Conservation (phyloP, 35 echinoderm and acorn worm species). For the Acanthaster planci region DNA sequence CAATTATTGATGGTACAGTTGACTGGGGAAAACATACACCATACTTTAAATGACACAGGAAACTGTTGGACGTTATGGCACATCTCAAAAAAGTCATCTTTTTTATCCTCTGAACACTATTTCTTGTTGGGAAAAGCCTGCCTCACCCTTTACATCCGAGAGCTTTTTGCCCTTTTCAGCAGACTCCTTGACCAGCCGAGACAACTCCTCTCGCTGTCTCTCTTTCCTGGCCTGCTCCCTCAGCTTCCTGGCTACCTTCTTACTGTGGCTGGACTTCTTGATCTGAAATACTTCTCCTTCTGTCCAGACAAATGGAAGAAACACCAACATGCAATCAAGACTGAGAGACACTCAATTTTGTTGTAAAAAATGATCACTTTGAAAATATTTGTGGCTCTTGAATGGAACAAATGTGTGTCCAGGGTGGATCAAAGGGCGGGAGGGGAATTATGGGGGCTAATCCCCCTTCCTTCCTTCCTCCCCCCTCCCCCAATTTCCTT, state of each 20-base stretch:
- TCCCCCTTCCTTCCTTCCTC: no score
- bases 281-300: slow-evolving; percentile 83
- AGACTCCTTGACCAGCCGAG: not conserved
- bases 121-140: no score
- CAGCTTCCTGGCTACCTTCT: slow-evolving; percentile 77
- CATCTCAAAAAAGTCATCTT: no score
- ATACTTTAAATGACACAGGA: no score
- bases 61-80: not conserved
- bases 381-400: not conserved
- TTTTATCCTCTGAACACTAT: no score
- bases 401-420: no score
- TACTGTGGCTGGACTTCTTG: slow-evolving; percentile 86
- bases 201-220: slow-evolving; percentile 3
- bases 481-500: no score
- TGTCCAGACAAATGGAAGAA: not conserved
- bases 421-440: no score
- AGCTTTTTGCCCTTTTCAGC: not conserved
- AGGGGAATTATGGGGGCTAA: no score
- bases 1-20: no score
- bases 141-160: not conserved
- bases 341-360: not conserved
- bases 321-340: not conserved
- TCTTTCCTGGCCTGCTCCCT: slow-evolving; percentile 61
- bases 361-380: not conserved
- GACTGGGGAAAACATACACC: no score